Evolutionary conservation across 2,797 vertebrate genomes (phyloP).

Genomic region (Gallinago nigripennis): DNA sequence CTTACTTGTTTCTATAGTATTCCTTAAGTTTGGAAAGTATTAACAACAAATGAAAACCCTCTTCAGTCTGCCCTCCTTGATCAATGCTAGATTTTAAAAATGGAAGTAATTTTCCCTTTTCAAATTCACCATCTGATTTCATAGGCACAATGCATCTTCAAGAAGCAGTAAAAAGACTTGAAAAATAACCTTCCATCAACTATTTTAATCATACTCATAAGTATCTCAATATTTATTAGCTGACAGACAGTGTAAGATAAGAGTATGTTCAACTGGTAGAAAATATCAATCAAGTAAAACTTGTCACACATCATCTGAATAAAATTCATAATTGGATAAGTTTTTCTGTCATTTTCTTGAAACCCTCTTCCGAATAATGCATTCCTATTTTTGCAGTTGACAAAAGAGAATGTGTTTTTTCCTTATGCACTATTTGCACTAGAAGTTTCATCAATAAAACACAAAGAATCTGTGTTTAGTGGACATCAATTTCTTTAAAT

Average conservation of each 20-base stretch:
- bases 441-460: not conserved
- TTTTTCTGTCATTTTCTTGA: constrained; percentile 32
- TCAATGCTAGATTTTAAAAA: constrained; percentile 31
- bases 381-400: not conserved
- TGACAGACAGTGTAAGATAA: constrained; percentile 52
- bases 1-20: not conserved
- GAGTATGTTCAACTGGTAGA: constrained; percentile 41
- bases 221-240: constrained; percentile 68
- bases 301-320: constrained; percentile 47
- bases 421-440: not conserved
- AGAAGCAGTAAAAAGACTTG: constrained; percentile 29
- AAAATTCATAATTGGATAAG: constrained; percentile 36
- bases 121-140: constrained; percentile 28
- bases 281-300: constrained; percentile 66
- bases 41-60: not conserved
- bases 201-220: constrained; percentile 61
- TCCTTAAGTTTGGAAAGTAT: not conserved
- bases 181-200: constrained; percentile 63
- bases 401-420: not conserved
- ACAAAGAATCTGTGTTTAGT: not conserved
- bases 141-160: constrained; percentile 33
- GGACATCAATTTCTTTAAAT: not conserved
- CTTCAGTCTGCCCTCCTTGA: not conserved
- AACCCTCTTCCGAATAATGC: constrained; percentile 6
- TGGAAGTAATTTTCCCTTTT: constrained; percentile 31